Conservation (phyloP, 2,888 invertebrate genomes). For the Eristalis pertinax region DNA sequence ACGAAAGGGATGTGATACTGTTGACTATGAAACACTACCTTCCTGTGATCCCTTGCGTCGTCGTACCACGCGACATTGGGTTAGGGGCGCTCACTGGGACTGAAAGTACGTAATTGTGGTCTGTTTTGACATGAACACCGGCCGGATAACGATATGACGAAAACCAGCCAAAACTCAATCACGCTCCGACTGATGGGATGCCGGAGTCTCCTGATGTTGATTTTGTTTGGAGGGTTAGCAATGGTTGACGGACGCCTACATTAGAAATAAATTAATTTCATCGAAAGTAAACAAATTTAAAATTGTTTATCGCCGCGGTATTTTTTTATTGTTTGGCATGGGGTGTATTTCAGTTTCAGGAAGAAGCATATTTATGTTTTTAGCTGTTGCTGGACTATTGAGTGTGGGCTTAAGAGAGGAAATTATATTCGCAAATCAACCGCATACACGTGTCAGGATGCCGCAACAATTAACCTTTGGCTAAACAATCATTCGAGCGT, state of each 20-base stretch:
- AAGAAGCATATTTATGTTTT: constrained; percentile 28
- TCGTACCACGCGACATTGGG: not conserved
- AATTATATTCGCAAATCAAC: constrained; percentile 53
- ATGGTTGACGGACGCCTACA: not conserved
- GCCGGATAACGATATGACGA: constrained; percentile 6
- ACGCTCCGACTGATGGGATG: constrained; percentile 32
- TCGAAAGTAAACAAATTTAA: constrained; percentile 51
- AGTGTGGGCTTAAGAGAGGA: not conserved
- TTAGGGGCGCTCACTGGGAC: not conserved
- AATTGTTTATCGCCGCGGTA: constrained; percentile 6
- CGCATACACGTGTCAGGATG: constrained; percentile 55
- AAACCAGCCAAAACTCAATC: not conserved
- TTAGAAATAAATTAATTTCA: constrained; percentile 54
- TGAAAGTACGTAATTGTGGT: constrained; percentile 44
- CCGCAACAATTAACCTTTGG: constrained; percentile 61
- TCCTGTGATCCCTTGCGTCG: not conserved
- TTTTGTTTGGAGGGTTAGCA: not conserved
- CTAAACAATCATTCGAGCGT: constrained; percentile 43
- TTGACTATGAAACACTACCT: not conserved
- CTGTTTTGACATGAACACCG: constrained; percentile 43
- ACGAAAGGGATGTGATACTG: constrained; percentile 20
- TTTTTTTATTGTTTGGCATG: not conserved
- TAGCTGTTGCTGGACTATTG: not conserved
- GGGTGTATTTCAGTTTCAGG: not conserved
- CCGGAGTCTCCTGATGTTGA: constrained; percentile 25